Evolutionary conservation across 2,797 vertebrate species (phyloP), one percentile per base, ranked within the genome.

Genomic region (Orientallactaga sibirica): DNA sequence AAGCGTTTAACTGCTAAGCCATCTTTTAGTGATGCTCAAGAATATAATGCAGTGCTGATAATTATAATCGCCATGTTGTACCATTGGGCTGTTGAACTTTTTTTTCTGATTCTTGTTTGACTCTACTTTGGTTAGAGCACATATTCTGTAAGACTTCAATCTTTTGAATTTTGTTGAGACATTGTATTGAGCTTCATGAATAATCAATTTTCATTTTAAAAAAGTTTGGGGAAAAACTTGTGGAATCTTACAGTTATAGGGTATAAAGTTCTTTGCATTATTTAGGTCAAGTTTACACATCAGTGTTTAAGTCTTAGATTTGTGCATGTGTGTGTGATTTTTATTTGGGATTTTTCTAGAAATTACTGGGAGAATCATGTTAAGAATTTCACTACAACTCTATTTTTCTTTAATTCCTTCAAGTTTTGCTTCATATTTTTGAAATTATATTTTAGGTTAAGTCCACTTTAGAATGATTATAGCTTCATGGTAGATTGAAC

Each of bases 351-450:
- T 55, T 93, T 64, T 67, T 85, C 66, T 84, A 33, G 68, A 27
- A 67, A 29, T 92, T 73, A 24, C 24, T 77, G 37, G 82, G 68
- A 79, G 43, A 85, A 19, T 3, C 25, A 37, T 76, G 19, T 83
- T 67, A 67, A 79, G 22, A 62, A n/a, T 91, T 88, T 84, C 58
- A 77, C 37, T 58, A 9, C 37, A 71, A 55, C 81, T 52, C 70
- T 80, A 6, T 77, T 88, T 95, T 15, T 93, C 33, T 94, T 91
- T 78, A 84, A 78, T 91, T 80, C 66, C 70, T 27, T 78, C 52
- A 81, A 33, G 12, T 87, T 93, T 94, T 75, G 48, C 52, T 82
- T 87, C 22, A 1, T 70, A 62, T 82, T 89, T 94, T 88, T 94
- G 62, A 58, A 78, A 75, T 67, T 52, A 16, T 89, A 18, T 79